Base-by-base conservation (phyloP, 2,113 vertebrate genomes). In the Cromileptes altivelis region DNA sequence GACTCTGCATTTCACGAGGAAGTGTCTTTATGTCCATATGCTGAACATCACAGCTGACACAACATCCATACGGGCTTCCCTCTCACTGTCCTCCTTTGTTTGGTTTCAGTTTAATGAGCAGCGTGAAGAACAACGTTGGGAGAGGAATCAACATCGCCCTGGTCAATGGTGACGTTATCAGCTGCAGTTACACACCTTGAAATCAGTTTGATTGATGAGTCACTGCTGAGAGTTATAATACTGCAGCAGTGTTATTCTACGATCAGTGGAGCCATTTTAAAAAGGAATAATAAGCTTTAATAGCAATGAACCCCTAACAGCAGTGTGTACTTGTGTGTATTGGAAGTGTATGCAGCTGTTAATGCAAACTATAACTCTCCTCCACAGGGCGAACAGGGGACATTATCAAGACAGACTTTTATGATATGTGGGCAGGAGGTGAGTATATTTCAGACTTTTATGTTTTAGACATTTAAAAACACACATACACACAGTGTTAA, bases 341-440 rank as follows among this genome's bases (percentile, higher is more conserved):
- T 50, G 3, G 15, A 21, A 60, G 56, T 21, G 37, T 9, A 12
- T 50, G 9, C 1, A 0, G 19, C 15, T 47, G 5, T 30, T 57
- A 10, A 11, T 33, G 1, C 13, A 73, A 70, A 7, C 10, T 15
- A 1, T 49, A 30, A 14, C n/a, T 61, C 4, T 70, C 1, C 18
- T 37, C 13, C n/a, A 58, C 80, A 99, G 98, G 97, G 27, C 97
- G 89, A 95, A 98, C 96, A 0, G 98, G 97, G 45, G 94, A 96
- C 27, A 57, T 93, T 4, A 4, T 96, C 47, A 96, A 96, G 71
- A 97, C 97, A 0, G 96, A 95, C 1, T 97, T 73, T 88, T 98
- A 96, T 86, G 98, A 99, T 92, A 96, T 99, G 97, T 99, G 97
- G 97, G 96, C 94, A 75, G 98, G 97, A 97, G 97, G 98, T 98